Percentiles rank a stretch among this genome's conserved stretches.
These are phyloP conservation scores for Verasper variegatus DNA, from an alignment of 2,113 vertebrate species.

Conservation along the genomic window DNA sequence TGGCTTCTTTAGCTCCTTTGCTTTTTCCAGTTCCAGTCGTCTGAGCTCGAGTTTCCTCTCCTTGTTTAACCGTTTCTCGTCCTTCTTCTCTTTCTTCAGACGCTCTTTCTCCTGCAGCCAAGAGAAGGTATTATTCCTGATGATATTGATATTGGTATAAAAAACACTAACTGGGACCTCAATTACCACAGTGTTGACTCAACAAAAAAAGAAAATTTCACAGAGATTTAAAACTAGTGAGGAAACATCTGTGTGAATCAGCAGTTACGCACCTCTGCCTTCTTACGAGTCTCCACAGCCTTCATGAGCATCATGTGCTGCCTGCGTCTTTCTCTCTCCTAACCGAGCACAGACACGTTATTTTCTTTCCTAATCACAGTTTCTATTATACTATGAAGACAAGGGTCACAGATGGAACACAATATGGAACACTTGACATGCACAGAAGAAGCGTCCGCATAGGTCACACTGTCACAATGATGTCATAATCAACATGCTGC, in stretches of 20 bases:
- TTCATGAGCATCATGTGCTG: conserved; percentile 97
- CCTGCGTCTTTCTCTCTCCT: conserved; percentile 93
- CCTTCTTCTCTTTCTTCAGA: conserved; percentile 93
- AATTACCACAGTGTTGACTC: not conserved
- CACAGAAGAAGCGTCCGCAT: conserved; percentile 82
- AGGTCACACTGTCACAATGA: conserved; percentile 72
- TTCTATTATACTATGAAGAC: not conserved
- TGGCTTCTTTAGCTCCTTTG: conserved; percentile 94
- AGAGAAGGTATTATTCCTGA: conserved; percentile 17
- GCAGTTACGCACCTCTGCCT: conserved; percentile 88
- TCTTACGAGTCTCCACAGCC: conserved; percentile 94
- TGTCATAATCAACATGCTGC: conserved; percentile 68
- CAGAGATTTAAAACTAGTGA: not conserved
- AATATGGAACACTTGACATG: conserved; percentile 74
- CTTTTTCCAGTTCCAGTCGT: conserved; percentile 92
- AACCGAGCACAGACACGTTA: conserved; percentile 76
- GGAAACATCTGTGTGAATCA: too few species aligned
- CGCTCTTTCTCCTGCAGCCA: conserved; percentile 90
- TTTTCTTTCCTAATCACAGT: conserved; percentile 14
- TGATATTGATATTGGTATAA: not conserved
- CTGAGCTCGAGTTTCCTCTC: conserved; percentile 92
- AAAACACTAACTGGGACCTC: not conserved
- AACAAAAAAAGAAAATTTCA: not conserved
- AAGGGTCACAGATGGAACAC: conserved; percentile 24
- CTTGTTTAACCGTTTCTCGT: conserved; percentile 95